Percentiles rank a stretch among this genome's conserved stretches.
These are phyloP conservation scores for Linyphia triangularis DNA, from an alignment of 2,888 invertebrate species.

Conservation along the genomic window DNA sequence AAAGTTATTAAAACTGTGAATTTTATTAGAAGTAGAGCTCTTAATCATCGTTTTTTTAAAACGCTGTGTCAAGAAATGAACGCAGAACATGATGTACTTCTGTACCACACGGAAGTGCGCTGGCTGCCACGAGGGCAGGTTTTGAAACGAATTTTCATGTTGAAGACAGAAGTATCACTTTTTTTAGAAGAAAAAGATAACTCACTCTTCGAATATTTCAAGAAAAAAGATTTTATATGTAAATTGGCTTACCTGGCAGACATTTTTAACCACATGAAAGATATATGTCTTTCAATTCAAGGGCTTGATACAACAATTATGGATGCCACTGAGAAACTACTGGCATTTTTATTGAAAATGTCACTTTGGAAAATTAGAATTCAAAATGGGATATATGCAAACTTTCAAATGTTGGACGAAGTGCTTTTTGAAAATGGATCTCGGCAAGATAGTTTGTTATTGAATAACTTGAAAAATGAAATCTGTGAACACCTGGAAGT, in stretches of 20 bases:
- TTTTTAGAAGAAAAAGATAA: no score
- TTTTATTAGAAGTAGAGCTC: slow-evolving; percentile 58
- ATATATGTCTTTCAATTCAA: no score
- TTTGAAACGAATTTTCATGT: slow-evolving; percentile 63
- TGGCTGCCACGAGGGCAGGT: slow-evolving; percentile 55
- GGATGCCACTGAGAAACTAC: no score
- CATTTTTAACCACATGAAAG: no score
- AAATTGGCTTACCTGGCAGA: no score
- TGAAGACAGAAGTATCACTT: slow-evolving; percentile 55
- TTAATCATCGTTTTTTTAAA: slow-evolving; percentile 47
- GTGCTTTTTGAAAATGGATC: slow-evolving; percentile 58
- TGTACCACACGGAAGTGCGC: slow-evolving; percentile 56
- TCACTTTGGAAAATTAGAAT: no score
- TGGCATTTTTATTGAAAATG: no score
- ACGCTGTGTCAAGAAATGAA: slow-evolving; percentile 56
- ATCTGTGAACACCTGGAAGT: no score
- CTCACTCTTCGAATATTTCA: no score
- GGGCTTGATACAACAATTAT: no score
- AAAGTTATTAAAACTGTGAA: slow-evolving; percentile 56
- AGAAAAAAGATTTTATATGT: no score
- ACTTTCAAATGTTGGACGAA: slow-evolving; percentile 58
- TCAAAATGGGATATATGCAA: slow-evolving; percentile 53
- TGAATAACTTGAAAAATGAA: no score
- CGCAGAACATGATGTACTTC: slow-evolving; percentile 58
- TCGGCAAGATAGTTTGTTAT: slow-evolving; percentile 47